A percentile compares a stretch with the other conserved stretches of the same genome.
Conservation (phyloP, 2,888 invertebrate genomes). For the Drosophila stalkeri region DNA sequence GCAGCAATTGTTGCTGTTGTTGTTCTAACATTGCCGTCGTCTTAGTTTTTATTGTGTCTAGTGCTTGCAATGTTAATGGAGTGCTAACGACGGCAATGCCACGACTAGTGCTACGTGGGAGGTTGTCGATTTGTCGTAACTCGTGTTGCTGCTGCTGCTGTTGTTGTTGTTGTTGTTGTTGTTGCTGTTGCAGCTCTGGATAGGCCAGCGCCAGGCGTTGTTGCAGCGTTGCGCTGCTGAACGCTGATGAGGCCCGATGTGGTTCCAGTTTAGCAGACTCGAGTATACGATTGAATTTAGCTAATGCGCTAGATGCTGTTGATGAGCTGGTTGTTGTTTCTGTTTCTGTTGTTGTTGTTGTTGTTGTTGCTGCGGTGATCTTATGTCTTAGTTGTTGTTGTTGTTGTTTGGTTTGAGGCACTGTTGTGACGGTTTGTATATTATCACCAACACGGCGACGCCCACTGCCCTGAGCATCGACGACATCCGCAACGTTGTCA, state of each 20-base stretch:
- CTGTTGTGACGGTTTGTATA: conserved; percentile 84
- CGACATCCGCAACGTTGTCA: conserved; percentile 39
- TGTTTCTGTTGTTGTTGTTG: conserved; percentile 67
- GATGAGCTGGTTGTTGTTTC: conserved; percentile 73
- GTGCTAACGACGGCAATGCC: conserved; percentile 77
- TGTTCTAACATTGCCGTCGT: conserved; percentile 53
- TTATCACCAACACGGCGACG: conserved; percentile 74
- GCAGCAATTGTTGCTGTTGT: conserved; percentile 34
- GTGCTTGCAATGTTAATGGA: conserved; percentile 81
- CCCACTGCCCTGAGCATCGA: conserved; percentile 67
- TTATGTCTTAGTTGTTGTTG: conserved; percentile 80
- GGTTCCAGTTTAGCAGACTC: conserved; percentile 82
- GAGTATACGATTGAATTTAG: conserved; percentile 85
- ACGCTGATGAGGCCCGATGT: conserved; percentile 57
- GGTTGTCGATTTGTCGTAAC: conserved; percentile 72
- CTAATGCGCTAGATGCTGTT: conserved; percentile 84
- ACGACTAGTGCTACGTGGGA: conserved; percentile 71
- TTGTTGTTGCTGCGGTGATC: conserved; percentile 64
- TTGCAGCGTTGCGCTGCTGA: conserved; percentile 74
- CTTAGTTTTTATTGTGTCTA: conserved; percentile 62
- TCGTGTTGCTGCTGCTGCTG: conserved; percentile 49
- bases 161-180: conserved; percentile 52
- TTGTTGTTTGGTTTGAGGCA: conserved; percentile 81
- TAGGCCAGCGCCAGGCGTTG: conserved; percentile 74
- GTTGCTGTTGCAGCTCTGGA: conserved; percentile 74